These are phyloP conservation scores for Drosophila lacteicornis DNA, from an alignment of 1,140 invertebrate species.

Conservation along the genomic window DNA sequence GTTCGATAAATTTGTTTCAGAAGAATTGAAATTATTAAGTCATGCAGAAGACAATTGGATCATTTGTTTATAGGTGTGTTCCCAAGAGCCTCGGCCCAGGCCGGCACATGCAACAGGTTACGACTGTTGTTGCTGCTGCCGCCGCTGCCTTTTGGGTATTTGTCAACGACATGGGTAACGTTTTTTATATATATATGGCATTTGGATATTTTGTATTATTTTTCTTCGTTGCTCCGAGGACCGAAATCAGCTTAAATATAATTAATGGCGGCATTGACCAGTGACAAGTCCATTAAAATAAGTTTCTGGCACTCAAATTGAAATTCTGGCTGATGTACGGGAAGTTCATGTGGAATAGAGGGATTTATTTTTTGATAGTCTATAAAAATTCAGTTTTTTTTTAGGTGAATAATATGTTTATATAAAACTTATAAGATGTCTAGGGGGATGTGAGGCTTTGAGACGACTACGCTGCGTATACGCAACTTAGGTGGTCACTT, in stretches of 20 bases:
- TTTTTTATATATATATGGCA: conserved; percentile 20
- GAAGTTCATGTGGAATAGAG: neutral
- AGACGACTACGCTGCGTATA: neutral
- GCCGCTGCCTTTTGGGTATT: conserved; percentile 42
- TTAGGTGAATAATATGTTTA: too few relatives aligned
- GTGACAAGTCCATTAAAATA: conserved; percentile 83
- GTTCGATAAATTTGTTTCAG: conserved; percentile 71
- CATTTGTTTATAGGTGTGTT: conserved; percentile 81
- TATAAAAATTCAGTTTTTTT: neutral
- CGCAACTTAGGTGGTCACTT: neutral
- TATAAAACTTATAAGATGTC: too few relatives aligned
- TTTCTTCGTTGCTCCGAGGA: conserved; percentile 29
- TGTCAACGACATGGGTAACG: conserved; percentile 58
- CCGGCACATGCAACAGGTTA: conserved; percentile 73
- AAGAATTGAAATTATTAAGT: conserved; percentile 71
- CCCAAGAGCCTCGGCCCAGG: conserved; percentile 28
- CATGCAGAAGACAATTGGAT: conserved; percentile 83
- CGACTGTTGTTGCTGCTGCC: conserved; percentile 26
- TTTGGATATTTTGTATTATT: conserved; percentile 30
- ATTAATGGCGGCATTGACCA: conserved; percentile 81
- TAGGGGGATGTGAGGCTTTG: too few relatives aligned
- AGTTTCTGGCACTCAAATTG: conserved; percentile 9
- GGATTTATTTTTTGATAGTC: too few relatives aligned
- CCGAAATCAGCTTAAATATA: conserved; percentile 81
- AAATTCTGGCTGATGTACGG: neutral